Conservation (phyloP, 2,113 vertebrate genomes). For the Pituophis catenifer region DNA sequence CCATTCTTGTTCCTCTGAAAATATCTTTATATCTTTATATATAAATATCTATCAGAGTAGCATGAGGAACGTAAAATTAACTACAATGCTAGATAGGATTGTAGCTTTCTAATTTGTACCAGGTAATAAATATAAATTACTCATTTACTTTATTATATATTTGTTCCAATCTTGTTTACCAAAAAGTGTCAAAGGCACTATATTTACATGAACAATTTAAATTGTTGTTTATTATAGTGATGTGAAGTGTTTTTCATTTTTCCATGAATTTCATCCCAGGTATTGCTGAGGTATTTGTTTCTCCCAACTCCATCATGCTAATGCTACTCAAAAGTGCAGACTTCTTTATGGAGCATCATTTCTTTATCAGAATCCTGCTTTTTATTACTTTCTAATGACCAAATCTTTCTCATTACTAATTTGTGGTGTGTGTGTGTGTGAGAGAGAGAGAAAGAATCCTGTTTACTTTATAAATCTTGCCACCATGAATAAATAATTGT, state of each 20-base stretch:
- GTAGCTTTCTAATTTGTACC: not conserved
- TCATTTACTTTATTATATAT: not conserved
- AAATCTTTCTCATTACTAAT: conserved; percentile 45
- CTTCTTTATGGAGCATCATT: conserved; percentile 29
- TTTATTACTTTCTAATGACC: conserved; percentile 38
- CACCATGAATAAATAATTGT: conserved; percentile 39
- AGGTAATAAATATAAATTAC: not conserved
- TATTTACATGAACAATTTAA: not conserved
- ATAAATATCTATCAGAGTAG: not conserved
- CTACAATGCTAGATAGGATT: not conserved
- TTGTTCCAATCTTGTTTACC: conserved; percentile 11
- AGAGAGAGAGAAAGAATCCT: conserved; percentile 13
- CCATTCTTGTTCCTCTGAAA: conserved; percentile 46
- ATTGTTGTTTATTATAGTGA: not conserved
- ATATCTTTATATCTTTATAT: conserved; percentile 8
- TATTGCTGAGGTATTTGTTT: conserved; percentile 14
- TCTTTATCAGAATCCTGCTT: conserved; percentile 36
- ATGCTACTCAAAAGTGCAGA: conserved; percentile 4
- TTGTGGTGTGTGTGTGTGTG: not conserved
- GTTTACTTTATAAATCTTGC: conserved; percentile 51
- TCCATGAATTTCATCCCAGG: conserved; percentile 21
- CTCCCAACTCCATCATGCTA: conserved; percentile 8
- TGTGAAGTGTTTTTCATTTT: conserved; percentile 43
- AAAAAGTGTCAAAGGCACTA: not conserved
- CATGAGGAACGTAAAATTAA: not conserved